Base-by-base conservation (phyloP, 2,113 vertebrate species). In the Psittacara wagleri region DNA sequence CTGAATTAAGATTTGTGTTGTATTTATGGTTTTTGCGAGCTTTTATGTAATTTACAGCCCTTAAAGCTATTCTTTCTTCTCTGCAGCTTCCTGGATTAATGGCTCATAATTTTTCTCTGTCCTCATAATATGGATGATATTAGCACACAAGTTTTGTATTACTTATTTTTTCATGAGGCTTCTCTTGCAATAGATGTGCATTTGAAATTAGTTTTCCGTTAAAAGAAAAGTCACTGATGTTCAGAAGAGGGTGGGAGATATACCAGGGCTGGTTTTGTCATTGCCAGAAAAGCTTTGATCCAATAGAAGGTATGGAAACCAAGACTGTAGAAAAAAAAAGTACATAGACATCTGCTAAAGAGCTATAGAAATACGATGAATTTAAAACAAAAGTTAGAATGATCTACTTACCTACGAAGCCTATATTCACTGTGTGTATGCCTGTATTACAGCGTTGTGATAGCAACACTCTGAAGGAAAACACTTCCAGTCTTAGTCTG, bases 261-360 rank as follows among this genome's bases (percentile, higher is more conserved):
- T 25, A 76, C 27, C 77, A 74, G 70, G 70, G 37, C 93, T 97
- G 88, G 79, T 88, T 96, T 93, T 95, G 67, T 86, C 80, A 69
- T 97, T 96, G 81, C 67, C 67, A 79, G 91, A 69, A 96, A 91
- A 75, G 41, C 83, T 93, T 96, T 94, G 89, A 94, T 96, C 84
- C 73, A 75, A 39, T 43, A 73, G 69, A 83, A 95, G 80, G 84
- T 94, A 80, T 96, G 91, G 94, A 97, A 97, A 96, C 80, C 52
- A 86, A 86, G 64, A 78, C 73, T 14, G 43, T 94, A 93, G 79
- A 48, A 72, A 85, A 94, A 85, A 76, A 68, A 12, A 49, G 12
- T 70, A 25, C 49, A 3, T 28, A 66, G 55, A 83, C 91, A 92
- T 97, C 91, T 96, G 96, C 64, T 95, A 96, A 96, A 96, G 89